A percentile compares a stretch with the other conserved stretches of the same genome.
Evolutionary conservation across 2,113 vertebrate species (phyloP).

Genomic region (Notothenia coriiceps): DNA sequence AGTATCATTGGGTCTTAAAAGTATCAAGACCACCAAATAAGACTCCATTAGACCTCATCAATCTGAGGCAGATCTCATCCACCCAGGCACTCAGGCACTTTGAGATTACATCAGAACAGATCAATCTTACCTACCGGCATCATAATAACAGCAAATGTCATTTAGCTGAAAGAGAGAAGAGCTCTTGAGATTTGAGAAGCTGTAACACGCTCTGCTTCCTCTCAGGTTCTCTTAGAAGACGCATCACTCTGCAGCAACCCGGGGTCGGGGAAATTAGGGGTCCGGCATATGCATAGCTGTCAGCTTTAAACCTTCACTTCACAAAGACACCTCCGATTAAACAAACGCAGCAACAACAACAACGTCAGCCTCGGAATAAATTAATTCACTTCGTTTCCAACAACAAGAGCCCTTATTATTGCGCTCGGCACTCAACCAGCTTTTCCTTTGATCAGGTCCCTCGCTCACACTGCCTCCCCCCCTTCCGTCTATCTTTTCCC

Average conservation of each 20-base stretch:
- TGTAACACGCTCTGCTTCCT: conserved; percentile 36
- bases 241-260: conserved; percentile 24
- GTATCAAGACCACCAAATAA: conserved; percentile 44
- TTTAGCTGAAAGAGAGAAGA: conserved; percentile 52
- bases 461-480: neutral
- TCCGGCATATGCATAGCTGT: conserved; percentile 34
- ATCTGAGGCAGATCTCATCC: conserved; percentile 57
- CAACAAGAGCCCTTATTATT: conserved; percentile 46
- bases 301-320: conserved; percentile 38
- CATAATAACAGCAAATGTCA: conserved; percentile 62
- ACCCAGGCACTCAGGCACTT: conserved; percentile 43
- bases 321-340: conserved; percentile 46
- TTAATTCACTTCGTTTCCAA: conserved; percentile 45
- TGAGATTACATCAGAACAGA: conserved; percentile 67
- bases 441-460: conserved; percentile 61
- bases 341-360: conserved; percentile 49
- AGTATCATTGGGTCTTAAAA: conserved; percentile 33
- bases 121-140: conserved; percentile 52
- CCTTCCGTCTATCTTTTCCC: neutral
- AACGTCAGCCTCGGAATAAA: conserved; percentile 46
- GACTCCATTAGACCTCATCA: conserved; percentile 62
- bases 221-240: conserved; percentile 55
- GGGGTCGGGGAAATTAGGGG: conserved; percentile 28
- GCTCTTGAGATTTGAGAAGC: conserved; percentile 56
- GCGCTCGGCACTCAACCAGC: neutral